Conservation (phyloP, 1,140 invertebrate genomes). For the Calosoma granatense region DNA sequence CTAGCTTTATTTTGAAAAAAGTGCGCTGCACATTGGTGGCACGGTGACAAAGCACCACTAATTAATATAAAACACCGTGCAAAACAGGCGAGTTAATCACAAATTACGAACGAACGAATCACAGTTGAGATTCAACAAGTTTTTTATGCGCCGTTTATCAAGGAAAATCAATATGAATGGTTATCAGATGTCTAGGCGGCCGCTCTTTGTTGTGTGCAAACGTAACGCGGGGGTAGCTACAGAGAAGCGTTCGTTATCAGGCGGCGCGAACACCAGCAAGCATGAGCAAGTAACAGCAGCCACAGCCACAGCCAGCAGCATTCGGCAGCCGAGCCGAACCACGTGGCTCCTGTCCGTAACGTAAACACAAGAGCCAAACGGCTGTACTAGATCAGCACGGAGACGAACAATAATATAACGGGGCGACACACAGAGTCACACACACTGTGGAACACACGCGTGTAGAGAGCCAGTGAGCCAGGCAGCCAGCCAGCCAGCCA, state of each 20-base stretch:
- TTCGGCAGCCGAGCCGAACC: no score
- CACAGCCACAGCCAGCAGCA: not conserved
- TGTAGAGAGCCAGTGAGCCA: no score
- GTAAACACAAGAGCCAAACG: not conserved
- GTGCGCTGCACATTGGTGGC: not conserved
- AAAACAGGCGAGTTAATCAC: slow-evolving; percentile 2
- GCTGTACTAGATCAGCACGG: no score
- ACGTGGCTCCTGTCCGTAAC: not conserved
- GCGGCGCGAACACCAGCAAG: not conserved
- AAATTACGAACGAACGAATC: slow-evolving; percentile 8
- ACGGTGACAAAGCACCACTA: slow-evolving; percentile 2
- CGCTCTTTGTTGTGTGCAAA: slow-evolving; percentile 29
- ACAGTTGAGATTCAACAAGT: slow-evolving; percentile 34
- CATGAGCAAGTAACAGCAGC: not conserved
- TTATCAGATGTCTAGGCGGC: slow-evolving; percentile 20
- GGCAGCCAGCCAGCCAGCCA: no score
- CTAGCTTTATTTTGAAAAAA: not conserved
- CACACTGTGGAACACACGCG: no score
- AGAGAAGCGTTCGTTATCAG: slow-evolving; percentile 22
- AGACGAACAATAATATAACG: no score
- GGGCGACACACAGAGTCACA: no score
- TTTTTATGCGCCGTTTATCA: slow-evolving; percentile 36
- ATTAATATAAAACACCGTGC: slow-evolving; percentile 9
- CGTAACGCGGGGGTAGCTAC: slow-evolving; percentile 27
- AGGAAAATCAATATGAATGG: slow-evolving; percentile 38